phyloP scores from a whole-genome alignment of 35 echinoderm and acorn worm genomes.

The Strongylocentrotus purpuratus region DNA sequence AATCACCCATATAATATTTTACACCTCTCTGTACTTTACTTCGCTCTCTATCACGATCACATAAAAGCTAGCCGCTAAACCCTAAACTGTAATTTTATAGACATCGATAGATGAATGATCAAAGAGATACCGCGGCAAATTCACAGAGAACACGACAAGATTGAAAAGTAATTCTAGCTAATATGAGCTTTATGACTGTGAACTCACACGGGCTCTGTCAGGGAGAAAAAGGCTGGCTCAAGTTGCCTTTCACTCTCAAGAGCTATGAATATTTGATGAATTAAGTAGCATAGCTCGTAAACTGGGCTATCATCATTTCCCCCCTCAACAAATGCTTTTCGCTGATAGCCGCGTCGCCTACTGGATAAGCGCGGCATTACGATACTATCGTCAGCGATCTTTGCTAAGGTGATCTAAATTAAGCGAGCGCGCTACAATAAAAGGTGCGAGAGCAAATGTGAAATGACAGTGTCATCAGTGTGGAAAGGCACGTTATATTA shows the following conservation, averaged over 20 bases:
- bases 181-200: neutral
- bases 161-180: conserved; percentile 19
- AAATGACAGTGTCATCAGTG: neutral
- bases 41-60: neutral
- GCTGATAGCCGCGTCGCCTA: neutral
- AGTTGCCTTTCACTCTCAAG: conserved; percentile 16
- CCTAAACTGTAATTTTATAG: neutral
- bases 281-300: conserved; percentile 1
- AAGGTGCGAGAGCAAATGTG: neutral
- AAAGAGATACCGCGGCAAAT: neutral
- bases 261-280: conserved; percentile 19
- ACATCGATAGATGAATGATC: neutral
- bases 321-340: neutral
- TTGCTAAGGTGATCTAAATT: neutral
- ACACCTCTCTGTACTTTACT: neutral
- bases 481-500: neutral
- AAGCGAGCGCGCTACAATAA: neutral
- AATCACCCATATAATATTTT: neutral
- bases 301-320: conserved; percentile 16
- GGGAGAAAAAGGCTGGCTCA: neutral
- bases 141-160: neutral
- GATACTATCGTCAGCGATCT: neutral
- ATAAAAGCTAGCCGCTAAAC: neutral
- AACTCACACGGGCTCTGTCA: neutral
- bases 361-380: neutral